Conservation (phyloP, 2,113 vertebrate genomes). For the Typhlomys cinereus region DNA sequence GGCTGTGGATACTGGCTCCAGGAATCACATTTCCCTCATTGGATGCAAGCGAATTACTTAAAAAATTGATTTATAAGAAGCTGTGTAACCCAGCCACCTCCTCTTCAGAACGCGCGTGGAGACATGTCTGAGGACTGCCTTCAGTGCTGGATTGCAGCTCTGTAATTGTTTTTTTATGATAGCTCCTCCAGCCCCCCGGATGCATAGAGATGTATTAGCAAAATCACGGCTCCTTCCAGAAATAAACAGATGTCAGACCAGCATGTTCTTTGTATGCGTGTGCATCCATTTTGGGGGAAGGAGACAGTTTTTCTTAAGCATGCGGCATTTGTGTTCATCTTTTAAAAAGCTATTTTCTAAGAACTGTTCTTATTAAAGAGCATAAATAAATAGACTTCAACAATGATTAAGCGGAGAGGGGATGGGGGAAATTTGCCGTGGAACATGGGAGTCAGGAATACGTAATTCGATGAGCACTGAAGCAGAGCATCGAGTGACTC, state of each 20-base stretch:
- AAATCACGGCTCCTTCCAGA: constrained; percentile 72
- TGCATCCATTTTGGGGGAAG: constrained; percentile 64
- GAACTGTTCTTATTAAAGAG: constrained; percentile 71
- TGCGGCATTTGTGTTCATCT: constrained; percentile 63
- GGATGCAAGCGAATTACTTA: constrained; percentile 78
- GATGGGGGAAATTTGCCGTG: constrained; percentile 20
- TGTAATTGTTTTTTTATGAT: constrained; percentile 83
- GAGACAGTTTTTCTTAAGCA: constrained; percentile 66
- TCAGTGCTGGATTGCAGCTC: constrained; percentile 75
- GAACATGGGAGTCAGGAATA: neutral
- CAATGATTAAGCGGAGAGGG: neutral
- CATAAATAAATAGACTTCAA: constrained; percentile 57
- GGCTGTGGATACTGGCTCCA: constrained; percentile 75
- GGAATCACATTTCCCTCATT: constrained; percentile 80
- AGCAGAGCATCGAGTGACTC: neutral
- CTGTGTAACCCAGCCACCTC: constrained; percentile 72
- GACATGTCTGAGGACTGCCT: constrained; percentile 71
- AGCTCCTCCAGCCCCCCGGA: constrained; percentile 46
- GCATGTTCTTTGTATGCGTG: constrained; percentile 63
- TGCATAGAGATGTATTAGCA: constrained; percentile 74
- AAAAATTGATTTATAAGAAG: constrained; percentile 80
- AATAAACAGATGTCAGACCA: constrained; percentile 74
- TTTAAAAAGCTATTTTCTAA: constrained; percentile 75
- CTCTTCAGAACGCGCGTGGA: constrained; percentile 69
- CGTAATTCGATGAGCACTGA: neutral